phyloP scores from a whole-genome alignment of 2,797 vertebrate genomes.

The Lutjanus argentimaculatus region DNA sequence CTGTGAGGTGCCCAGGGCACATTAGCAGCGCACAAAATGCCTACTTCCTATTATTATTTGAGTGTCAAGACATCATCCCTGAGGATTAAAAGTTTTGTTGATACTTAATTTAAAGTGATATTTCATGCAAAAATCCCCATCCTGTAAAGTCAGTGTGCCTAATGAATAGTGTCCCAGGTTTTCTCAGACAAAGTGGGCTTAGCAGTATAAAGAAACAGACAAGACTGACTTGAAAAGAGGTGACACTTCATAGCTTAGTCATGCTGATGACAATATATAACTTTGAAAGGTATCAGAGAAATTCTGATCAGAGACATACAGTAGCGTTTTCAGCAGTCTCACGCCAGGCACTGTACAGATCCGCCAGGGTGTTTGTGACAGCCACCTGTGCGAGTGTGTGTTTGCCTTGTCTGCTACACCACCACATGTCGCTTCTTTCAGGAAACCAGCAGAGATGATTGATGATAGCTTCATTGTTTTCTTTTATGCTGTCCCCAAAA shows the following conservation, averaged over 20 bases:
- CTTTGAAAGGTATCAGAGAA: background rate
- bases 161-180: too few species aligned
- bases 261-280: background rate
- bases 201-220: background rate
- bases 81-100: too few species aligned
- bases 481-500: slow-evolving; percentile 64
- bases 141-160: too few species aligned
- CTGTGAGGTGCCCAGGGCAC: too few species aligned
- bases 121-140: too few species aligned
- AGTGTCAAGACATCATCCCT: too few species aligned
- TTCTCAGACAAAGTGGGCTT: background rate
- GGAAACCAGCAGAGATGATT: slow-evolving; percentile 84
- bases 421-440: slow-evolving; percentile 79
- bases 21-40: too few species aligned
- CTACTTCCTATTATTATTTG: too few species aligned
- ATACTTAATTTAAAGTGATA: too few species aligned
- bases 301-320: slow-evolving; percentile 12
- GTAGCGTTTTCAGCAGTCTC: slow-evolving; percentile 17
- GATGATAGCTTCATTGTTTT: slow-evolving; percentile 84
- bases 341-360: slow-evolving; percentile 29
- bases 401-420: slow-evolving; percentile 54
- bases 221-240: background rate
- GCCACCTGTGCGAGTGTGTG: slow-evolving; percentile 68
- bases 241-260: background rate
- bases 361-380: slow-evolving; percentile 56